Percentiles rank a stretch among this genome's conserved stretches.
phyloP scores from a whole-genome alignment of 2,113 vertebrate genomes.

The Eonycteris spelaea region DNA sequence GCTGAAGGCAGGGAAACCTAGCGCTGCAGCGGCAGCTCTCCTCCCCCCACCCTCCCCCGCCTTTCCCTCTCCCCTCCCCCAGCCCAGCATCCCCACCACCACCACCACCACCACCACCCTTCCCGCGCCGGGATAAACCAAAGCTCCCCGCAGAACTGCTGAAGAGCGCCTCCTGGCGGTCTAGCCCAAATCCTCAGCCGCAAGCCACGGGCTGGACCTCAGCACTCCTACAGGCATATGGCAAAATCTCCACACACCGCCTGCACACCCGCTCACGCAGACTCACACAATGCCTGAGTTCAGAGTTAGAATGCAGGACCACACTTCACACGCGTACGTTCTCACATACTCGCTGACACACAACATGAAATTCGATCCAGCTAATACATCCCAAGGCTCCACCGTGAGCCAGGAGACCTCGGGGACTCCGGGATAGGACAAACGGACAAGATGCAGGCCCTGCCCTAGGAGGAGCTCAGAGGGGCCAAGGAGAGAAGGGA shows the following conservation, averaged over 20 bases:
- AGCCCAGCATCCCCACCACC: background rate
- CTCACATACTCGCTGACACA: background rate
- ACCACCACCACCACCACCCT: background rate
- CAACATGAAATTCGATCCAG: background rate
- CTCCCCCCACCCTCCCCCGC: background rate
- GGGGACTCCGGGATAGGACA: background rate
- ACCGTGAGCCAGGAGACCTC: background rate
- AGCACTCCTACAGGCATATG: background rate
- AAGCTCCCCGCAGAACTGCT: background rate
- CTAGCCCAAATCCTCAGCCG: background rate
- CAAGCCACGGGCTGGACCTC: background rate
- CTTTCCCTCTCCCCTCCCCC: background rate
- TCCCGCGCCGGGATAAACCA: conserved; percentile 17
- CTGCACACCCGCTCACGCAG: background rate
- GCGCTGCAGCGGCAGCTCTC: background rate
- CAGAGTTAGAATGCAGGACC: background rate
- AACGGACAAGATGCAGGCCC: background rate
- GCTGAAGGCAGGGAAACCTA: background rate
- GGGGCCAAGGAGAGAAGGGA: background rate
- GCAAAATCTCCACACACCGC: background rate
- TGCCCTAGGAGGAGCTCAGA: background rate
- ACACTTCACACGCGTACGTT: background rate
- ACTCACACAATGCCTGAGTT: background rate
- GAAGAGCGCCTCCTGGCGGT: conserved; percentile 70
- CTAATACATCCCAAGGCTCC: background rate